Percentiles rank a stretch among this genome's conserved stretches.
phyloP scores from a whole-genome alignment of 2,113 vertebrate genomes.

The Vireo altiloquus region DNA sequence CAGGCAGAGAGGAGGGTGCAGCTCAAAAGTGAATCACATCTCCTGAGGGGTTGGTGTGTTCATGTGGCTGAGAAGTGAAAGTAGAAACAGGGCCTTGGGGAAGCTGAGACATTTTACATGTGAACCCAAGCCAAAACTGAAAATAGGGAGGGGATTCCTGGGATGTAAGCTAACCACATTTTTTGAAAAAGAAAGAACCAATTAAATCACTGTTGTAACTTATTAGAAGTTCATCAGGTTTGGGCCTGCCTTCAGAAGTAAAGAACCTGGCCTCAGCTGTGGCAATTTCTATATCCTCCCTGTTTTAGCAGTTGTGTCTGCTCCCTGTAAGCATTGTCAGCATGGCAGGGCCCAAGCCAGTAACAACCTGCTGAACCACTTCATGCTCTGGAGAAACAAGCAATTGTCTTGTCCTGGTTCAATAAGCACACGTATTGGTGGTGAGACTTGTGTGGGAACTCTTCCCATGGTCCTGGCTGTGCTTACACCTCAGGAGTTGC shows the following conservation, averaged over 20 bases:
- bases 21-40: neutral
- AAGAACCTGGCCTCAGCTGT: neutral
- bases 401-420: neutral
- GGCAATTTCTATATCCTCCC: neutral
- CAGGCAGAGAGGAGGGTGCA: neutral
- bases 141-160: neutral
- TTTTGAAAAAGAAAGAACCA: neutral
- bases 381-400: neutral
- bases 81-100: neutral
- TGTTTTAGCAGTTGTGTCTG: neutral
- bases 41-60: neutral
- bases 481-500: neutral
- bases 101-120: neutral
- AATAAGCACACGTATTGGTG: neutral
- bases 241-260: neutral
- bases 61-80: neutral
- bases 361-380: neutral
- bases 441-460: neutral
- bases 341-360: neutral
- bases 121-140: neutral
- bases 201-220: neutral
- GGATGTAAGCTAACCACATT: neutral
- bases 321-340: accelerated
- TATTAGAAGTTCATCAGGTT: neutral
- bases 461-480: neutral